Evolutionary conservation across 23 tunicate genomes (phyloP).

Genomic region (Trididemnum nubilum): DNA sequence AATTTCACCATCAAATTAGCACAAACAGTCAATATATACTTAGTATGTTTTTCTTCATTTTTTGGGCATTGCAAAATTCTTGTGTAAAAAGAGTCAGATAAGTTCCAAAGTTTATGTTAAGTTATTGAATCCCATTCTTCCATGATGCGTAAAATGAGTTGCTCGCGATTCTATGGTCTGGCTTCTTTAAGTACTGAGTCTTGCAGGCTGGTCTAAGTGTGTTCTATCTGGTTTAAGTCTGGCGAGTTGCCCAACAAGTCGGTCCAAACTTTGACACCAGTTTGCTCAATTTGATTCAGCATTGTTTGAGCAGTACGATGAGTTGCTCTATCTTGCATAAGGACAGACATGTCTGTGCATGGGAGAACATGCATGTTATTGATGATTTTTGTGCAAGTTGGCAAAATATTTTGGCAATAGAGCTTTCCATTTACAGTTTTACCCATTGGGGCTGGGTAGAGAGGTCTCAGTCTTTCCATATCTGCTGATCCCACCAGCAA

Average conservation of each 20-base stretch:
- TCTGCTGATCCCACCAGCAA: conserved; percentile 4
- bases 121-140: conserved; percentile 1
- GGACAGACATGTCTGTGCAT: not conserved
- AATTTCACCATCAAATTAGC: not conserved
- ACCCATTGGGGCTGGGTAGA: conserved; percentile 2
- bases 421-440: not conserved
- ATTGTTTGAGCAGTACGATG: not conserved
- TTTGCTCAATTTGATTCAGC: not conserved
- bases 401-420: not conserved
- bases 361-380: conserved; percentile 11
- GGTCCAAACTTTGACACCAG: conserved; percentile 2
- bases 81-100: not conserved
- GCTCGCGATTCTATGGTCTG: conserved; percentile 12
- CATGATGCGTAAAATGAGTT: not conserved
- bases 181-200: conserved; percentile 4
- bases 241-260: conserved; percentile 4
- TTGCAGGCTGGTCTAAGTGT: not conserved
- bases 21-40: not conserved
- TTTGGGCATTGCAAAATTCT: not conserved
- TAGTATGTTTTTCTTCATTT: not conserved
- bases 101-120: not conserved
- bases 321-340: conserved; percentile 11
- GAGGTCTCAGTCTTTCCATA: not conserved
- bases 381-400: not conserved
- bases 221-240: conserved; percentile 5